These are phyloP conservation scores for Taenioides sp. DNA, from an alignment of 2,797 vertebrate genomes.

Conservation along the genomic window DNA sequence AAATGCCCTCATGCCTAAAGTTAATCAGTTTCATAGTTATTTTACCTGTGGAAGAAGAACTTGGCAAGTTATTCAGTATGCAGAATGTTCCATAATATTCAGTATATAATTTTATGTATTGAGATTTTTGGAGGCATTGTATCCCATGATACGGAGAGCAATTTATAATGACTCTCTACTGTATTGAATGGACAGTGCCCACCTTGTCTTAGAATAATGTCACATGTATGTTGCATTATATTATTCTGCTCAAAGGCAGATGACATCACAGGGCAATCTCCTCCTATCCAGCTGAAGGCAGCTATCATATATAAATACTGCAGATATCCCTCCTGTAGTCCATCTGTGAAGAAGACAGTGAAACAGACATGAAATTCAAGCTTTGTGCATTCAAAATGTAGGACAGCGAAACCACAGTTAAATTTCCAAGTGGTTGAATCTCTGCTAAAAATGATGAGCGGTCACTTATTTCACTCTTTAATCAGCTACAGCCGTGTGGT, in stretches of 20 bases:
- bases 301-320: neutral
- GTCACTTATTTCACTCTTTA: constrained; percentile 59
- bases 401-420: constrained; percentile 53
- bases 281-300: neutral
- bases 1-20: neutral
- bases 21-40: neutral
- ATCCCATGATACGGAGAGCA: neutral
- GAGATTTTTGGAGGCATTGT: neutral
- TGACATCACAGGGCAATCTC: neutral
- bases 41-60: neutral
- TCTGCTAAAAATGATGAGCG: constrained; percentile 55
- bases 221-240: neutral
- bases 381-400: constrained; percentile 55
- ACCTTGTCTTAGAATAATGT: neutral
- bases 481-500: constrained; percentile 50
- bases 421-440: constrained; percentile 42
- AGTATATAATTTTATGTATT: neutral
- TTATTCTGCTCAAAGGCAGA: neutral
- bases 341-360: constrained; percentile 25
- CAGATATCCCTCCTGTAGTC: neutral
- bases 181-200: neutral
- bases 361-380: constrained; percentile 44
- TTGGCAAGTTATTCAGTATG: neutral
- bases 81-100: neutral
- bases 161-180: neutral